A percentile compares a stretch with the other conserved stretches of the same genome.
Conservation (phyloP, 2,113 vertebrate genomes). For the Turnix velox region DNA sequence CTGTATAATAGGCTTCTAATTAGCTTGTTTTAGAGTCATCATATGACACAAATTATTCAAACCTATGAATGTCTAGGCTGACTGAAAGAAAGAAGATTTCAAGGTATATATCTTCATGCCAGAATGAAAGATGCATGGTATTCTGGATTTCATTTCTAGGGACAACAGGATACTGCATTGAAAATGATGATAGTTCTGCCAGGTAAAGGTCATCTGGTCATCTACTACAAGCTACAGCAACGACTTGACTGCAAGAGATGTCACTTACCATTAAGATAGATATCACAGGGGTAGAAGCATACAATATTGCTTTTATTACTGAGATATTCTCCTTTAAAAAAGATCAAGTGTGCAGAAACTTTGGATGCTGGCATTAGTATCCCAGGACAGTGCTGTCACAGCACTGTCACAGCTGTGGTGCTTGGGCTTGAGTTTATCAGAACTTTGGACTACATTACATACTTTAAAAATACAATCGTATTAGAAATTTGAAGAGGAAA, state of each 20-base stretch:
- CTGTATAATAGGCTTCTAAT: neutral
- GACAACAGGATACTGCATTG: neutral
- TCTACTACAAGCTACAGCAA: neutral
- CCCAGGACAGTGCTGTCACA: fast-evolving
- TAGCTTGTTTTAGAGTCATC: neutral
- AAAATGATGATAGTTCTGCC: neutral
- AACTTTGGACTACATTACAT: neutral
- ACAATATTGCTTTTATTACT: neutral
- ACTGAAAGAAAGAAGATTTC: neutral
- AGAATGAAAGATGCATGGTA: neutral
- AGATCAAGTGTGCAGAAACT: neutral
- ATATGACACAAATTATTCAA: neutral
- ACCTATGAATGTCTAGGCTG: neutral
- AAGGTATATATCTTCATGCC: neutral
- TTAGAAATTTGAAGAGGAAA: neutral
- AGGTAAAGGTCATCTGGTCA: neutral
- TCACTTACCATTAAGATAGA: neutral
- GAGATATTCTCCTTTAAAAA: neutral
- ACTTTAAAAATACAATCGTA: neutral
- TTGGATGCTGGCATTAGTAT: neutral
- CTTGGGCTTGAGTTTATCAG: neutral
- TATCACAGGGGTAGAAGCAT: neutral
- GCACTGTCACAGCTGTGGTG: neutral
- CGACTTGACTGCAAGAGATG: neutral
- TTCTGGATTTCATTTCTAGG: neutral